phyloP scores from a whole-genome alignment of 1,140 invertebrate species.

The Drosophila oshimai region DNA sequence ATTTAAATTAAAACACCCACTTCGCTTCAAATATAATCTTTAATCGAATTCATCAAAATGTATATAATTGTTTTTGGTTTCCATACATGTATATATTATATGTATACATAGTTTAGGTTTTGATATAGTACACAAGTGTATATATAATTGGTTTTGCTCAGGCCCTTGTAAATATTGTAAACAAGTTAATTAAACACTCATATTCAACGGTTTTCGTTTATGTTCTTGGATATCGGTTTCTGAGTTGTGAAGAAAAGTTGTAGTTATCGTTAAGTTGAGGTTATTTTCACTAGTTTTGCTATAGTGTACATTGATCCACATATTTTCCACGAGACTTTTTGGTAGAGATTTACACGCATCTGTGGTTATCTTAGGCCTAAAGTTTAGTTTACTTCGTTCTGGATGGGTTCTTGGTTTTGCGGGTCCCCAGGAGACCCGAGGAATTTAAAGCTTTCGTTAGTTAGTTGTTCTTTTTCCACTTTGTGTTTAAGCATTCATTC shows the following conservation, averaged over 20 bases:
- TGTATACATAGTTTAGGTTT: conserved; percentile 33
- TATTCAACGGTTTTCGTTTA: conserved; percentile 14
- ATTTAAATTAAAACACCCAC: neutral
- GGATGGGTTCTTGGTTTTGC: conserved; percentile 52
- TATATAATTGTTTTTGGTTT: conserved; percentile 59
- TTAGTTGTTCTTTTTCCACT: conserved; percentile 36
- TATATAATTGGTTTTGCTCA: conserved; percentile 35
- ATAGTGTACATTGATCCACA: conserved; percentile 59
- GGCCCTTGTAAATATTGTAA: conserved; percentile 49
- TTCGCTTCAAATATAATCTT: conserved; percentile 57
- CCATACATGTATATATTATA: conserved; percentile 32
- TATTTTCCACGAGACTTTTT: conserved; percentile 51
- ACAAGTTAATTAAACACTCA: conserved; percentile 33
- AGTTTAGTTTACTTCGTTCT: conserved; percentile 50
- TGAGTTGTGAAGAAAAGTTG: conserved; percentile 2
- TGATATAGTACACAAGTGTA: conserved; percentile 35
- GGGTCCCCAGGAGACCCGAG: conserved; percentile 6
- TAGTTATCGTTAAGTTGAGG: conserved; percentile 5
- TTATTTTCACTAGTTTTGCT: conserved; percentile 6
- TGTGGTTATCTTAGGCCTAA: conserved; percentile 44
- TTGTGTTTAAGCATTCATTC: neutral
- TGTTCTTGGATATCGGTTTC: neutral
- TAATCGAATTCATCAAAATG: conserved; percentile 59
- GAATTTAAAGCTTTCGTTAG: conserved; percentile 75
- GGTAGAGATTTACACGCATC: conserved; percentile 14